Percentiles rank a stretch among this genome's conserved stretches.
These are phyloP conservation scores for Drosophila jambulina DNA, from an alignment of 1,140 invertebrate genomes.

Conservation along the genomic window DNA sequence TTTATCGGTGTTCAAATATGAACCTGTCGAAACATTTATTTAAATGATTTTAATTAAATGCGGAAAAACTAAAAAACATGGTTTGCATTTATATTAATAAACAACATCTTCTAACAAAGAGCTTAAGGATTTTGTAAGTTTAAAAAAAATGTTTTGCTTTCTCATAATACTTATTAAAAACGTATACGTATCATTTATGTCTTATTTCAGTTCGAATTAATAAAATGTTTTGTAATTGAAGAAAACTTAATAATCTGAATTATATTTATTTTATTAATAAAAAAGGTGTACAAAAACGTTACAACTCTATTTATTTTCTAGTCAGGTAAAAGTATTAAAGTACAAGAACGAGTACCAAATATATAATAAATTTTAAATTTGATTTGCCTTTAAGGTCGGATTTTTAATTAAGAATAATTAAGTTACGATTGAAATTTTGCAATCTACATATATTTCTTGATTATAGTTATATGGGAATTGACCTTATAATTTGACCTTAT, in stretches of 20 bases:
- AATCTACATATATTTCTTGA: not conserved
- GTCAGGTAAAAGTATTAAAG: too few species aligned
- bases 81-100: not conserved
- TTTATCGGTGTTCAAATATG: conserved; percentile 2
- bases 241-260: too few species aligned
- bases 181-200: not conserved
- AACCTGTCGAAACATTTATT: conserved; percentile 1
- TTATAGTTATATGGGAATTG: not conserved
- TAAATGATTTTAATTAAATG: not conserved
- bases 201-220: too few species aligned
- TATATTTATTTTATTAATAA: too few species aligned
- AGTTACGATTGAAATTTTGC: too few species aligned
- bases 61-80: not conserved
- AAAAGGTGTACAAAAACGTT: too few species aligned
- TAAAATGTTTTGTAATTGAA: too few species aligned
- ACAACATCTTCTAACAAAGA: not conserved
- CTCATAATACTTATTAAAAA: not conserved
- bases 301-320: too few species aligned
- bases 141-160: not conserved
- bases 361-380: too few species aligned
- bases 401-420: too few species aligned
- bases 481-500: not conserved
- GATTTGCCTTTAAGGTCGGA: too few species aligned
- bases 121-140: accelerated
- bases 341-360: too few species aligned